phyloP scores from a whole-genome alignment of 2,888 invertebrate species.

The Drosophila emarginata region DNA sequence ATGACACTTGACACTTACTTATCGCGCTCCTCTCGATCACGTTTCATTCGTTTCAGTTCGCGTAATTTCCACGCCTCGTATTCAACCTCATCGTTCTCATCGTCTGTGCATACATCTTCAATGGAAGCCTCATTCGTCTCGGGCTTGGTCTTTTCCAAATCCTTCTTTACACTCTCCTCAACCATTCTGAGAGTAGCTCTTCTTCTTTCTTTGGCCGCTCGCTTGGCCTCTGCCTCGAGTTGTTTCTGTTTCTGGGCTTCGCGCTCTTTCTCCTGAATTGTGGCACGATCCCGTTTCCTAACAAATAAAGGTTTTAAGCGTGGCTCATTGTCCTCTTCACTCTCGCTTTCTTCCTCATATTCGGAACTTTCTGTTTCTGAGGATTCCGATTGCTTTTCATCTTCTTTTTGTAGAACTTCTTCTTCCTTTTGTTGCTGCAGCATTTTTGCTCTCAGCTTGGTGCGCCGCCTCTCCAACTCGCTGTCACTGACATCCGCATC shows the following conservation, averaged over 20 bases:
- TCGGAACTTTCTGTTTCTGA: constrained; percentile 89
- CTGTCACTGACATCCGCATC: constrained; percentile 93
- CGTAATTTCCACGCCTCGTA: constrained; percentile 99
- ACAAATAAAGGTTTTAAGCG: constrained; percentile 97
- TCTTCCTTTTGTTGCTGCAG: constrained; percentile 88
- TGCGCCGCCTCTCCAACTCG: constrained; percentile 92
- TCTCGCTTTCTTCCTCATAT: constrained; percentile 92
- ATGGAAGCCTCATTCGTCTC: constrained; percentile 90
- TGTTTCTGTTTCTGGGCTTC: constrained; percentile 93
- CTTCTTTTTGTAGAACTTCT: constrained; percentile 84
- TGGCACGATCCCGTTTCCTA: constrained; percentile 95
- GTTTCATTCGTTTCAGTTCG: constrained; percentile 97
- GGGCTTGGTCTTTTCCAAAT: constrained; percentile 86
- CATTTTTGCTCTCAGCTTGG: constrained; percentile 86
- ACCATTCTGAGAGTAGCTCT: constrained; percentile 94
- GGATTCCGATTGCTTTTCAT: constrained; percentile 86
- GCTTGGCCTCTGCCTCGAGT: constrained; percentile 91
- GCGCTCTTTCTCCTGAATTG: constrained; percentile 96
- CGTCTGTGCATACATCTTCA: constrained; percentile 94
- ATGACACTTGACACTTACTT: too few relatives aligned
- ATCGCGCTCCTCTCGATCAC: constrained; percentile 97
- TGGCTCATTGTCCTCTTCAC: constrained; percentile 95
- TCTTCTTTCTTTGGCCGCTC: constrained; percentile 93
- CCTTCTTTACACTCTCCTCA: constrained; percentile 93
- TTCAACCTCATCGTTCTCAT: constrained; percentile 97